These are phyloP conservation scores for Marisa cornuarietis DNA, from an alignment of 1,140 invertebrate genomes.

Conservation along the genomic window DNA sequence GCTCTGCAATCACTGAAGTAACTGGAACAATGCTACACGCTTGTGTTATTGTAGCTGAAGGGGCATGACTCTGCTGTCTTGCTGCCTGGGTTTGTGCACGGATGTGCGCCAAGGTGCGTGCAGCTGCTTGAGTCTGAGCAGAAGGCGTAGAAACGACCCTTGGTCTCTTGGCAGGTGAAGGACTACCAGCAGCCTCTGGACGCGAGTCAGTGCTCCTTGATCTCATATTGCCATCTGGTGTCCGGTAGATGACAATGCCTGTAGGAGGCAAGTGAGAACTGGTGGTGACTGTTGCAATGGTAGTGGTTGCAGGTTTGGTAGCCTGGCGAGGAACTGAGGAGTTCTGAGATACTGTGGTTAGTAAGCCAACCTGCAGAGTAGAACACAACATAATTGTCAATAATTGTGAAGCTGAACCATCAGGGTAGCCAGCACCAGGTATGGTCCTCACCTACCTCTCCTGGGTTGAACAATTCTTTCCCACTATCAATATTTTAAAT, in stretches of 20 bases:
- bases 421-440: too few relatives aligned
- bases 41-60: not conserved
- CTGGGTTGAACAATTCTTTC: too few relatives aligned
- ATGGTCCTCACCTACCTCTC: too few relatives aligned
- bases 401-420: too few relatives aligned
- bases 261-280: conserved; percentile 2
- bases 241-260: conserved; percentile 20
- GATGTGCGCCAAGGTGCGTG: conserved; percentile 54
- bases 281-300: conserved; percentile 11
- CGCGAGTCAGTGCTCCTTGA: conserved; percentile 14
- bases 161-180: conserved; percentile 31
- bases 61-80: conserved; percentile 32
- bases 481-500: too few relatives aligned
- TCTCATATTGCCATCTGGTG: conserved; percentile 14
- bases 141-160: conserved; percentile 13
- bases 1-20: too few relatives aligned
- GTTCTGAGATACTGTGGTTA: conserved; percentile 20
- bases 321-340: conserved; percentile 4
- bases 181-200: conserved; percentile 5
- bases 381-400: not conserved
- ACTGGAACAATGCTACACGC: not conserved
- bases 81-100: conserved; percentile 50
- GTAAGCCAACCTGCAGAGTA: conserved; percentile 24
- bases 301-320: conserved; percentile 5
- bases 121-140: conserved; percentile 42